Percentiles rank a stretch among this genome's conserved stretches.
Conservation (phyloP, 1,140 invertebrate species). For the Scaptomyza graminum region DNA sequence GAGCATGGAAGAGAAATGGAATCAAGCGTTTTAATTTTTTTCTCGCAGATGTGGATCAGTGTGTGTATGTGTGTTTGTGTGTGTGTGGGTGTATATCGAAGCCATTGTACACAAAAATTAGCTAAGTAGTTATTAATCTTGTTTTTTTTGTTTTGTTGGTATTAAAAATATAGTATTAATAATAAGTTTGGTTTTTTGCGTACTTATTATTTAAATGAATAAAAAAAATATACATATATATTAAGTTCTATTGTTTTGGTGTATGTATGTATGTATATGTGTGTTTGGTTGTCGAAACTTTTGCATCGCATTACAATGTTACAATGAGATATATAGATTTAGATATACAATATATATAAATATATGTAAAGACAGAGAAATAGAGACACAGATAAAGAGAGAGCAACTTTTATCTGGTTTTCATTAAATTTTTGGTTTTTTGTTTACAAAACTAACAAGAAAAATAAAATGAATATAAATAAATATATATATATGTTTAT, state of each 20-base stretch:
- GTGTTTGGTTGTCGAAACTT: conserved; percentile 59
- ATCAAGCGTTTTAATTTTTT: conserved; percentile 57
- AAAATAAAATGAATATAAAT: conserved; percentile 24
- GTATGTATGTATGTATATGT: conserved; percentile 19
- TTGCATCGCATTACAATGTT: conserved; percentile 82
- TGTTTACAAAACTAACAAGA: conserved; percentile 35
- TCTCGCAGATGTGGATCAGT: neutral
- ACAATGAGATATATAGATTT: conserved; percentile 67
- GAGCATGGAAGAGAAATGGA: conserved; percentile 63
- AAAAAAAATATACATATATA: conserved; percentile 48
- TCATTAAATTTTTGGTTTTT: conserved; percentile 43
- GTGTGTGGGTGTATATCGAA: conserved; percentile 69
- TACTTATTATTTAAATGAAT: conserved; percentile 73
- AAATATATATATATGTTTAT: conserved; percentile 31
- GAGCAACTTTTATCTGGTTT: conserved; percentile 45
- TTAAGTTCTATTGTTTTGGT: conserved; percentile 36
- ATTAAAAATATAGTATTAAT: conserved; percentile 62
- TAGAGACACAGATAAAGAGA: conserved; percentile 45
- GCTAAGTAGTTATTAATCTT: conserved; percentile 78
- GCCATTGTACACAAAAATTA: conserved; percentile 82
- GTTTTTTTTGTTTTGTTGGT: conserved; percentile 42
- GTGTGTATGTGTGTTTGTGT: conserved; percentile 27
- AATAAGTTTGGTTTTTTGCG: conserved; percentile 66
- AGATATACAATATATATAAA: conserved; percentile 59
- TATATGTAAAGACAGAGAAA: conserved; percentile 29